Evolutionary conservation across 2,888 invertebrate genomes (phyloP), one percentile per base, ranked within the genome.

Genomic region (Conistra vaccinii): DNA sequence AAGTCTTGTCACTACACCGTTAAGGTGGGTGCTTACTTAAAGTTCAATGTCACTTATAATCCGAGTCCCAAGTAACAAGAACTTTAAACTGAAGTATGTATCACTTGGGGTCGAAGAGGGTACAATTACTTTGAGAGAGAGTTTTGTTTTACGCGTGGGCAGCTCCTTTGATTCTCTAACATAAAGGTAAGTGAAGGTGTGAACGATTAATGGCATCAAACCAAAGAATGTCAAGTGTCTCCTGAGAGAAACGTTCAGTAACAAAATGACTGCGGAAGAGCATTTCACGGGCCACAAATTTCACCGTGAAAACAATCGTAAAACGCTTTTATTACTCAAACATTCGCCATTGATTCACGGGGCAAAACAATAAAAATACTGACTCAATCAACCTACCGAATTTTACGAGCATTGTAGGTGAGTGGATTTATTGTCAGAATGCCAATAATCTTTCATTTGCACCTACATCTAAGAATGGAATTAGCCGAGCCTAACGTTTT

Each of bases 291-390:
- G 88, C 95, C 95, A 96, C 96, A 96, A 96, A 96, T 92, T 95
- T 92, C 89, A 90, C 94, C 94, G 95, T 95, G 96, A 96, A 96
- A 95, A 95, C 96, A 96, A 95, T 95, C 96, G 95, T 96, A 96
- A 96, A 95, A 93, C 91, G 91, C 83, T 95, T 96, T 96, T 96
- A 96, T 95, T 94, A 94, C 96, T 93, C 92, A 92, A 95, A 95
- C 96, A 96, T 96, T 95, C 95, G 88, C 96, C 95, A 96, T 96
- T 95, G 96, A 96, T 96, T 96, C 96, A 94, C 94, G 93, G 92
- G 90, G 93, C 93, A 89, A 93, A 95, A 96, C 95, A 96, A 96
- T 96, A 96, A 96, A 96, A 96, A 95, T 95, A 95, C 96, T 95
- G 94, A 94, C 96, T 96, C 96, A 96, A 96, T 96, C 96, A 96